Percentiles rank a stretch among this genome's conserved stretches.
Conservation (phyloP, 1,140 invertebrate species). For the Atta cephalotes region DNA sequence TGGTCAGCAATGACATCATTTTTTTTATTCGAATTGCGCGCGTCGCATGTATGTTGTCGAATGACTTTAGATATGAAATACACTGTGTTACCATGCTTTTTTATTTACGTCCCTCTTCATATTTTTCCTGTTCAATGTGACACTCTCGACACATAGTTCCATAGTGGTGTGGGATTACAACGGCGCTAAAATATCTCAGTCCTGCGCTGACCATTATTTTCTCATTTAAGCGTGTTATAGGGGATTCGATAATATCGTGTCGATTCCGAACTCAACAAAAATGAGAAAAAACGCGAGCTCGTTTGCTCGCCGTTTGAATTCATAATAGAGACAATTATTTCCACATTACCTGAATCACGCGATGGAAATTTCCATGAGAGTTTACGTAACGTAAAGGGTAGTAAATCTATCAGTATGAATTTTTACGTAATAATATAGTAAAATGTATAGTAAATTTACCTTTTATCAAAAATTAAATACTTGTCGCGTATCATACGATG, state of each 20-base stretch:
- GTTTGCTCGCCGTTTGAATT: slow-evolving; percentile 65
- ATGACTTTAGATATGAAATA: slow-evolving; percentile 39
- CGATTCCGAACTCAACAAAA: slow-evolving; percentile 39
- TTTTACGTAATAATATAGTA: not conserved
- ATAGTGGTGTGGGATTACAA: slow-evolving; percentile 29
- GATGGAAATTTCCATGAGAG: not conserved
- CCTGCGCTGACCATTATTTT: slow-evolving; percentile 76
- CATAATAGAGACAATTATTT: slow-evolving; percentile 77
- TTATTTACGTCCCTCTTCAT: not conserved
- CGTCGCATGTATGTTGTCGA: not conserved
- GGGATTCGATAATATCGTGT: slow-evolving; percentile 72
- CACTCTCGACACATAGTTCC: not conserved
- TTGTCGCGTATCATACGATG: not conserved
- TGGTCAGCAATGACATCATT: slow-evolving; percentile 30
- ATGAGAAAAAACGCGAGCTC: not conserved
- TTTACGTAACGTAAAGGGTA: not conserved
- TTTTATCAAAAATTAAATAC: not conserved
- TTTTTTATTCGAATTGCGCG: slow-evolving; percentile 24
- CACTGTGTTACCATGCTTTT: not conserved
- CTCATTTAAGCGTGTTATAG: slow-evolving; percentile 80
- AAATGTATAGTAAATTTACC: slow-evolving; percentile 2
- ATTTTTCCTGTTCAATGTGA: not conserved
- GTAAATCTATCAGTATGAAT: not conserved
- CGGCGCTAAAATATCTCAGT: slow-evolving; percentile 64
- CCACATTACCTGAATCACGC: slow-evolving; percentile 65